Percentiles rank a stretch among this genome's conserved stretches.
Conservation (phyloP, 2,797 vertebrate species). For the Taeniopygia guttata region DNA sequence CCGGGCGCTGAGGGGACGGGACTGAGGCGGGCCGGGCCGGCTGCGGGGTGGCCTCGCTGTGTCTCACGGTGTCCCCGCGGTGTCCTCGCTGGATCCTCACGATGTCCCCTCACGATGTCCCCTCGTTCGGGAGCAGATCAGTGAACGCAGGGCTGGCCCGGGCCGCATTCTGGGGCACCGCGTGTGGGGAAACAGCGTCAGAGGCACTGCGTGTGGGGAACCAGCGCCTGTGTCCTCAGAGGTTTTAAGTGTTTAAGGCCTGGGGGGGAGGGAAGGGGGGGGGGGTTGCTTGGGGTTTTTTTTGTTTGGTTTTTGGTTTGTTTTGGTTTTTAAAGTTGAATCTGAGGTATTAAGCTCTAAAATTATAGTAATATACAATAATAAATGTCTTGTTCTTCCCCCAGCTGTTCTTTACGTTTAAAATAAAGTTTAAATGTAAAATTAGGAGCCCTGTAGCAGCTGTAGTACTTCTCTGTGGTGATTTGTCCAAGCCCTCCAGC, state of each 20-base stretch:
- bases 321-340: background rate
- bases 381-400: background rate
- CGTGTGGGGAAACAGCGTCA: accelerated
- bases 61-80: background rate
- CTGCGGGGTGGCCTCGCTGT: background rate
- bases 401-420: background rate
- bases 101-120: background rate
- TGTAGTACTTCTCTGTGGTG: no score
- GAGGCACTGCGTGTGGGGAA: accelerated
- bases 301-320: background rate
- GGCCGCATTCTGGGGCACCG: accelerated
- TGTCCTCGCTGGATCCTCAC: background rate
- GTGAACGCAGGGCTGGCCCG: accelerated
- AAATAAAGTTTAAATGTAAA: background rate
- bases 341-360: background rate
- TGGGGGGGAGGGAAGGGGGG: accelerated
- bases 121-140: background rate
- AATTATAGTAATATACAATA: background rate
- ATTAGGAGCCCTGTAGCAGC: background rate
- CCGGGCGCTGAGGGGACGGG: background rate
- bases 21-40: background rate
- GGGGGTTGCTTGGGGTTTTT: background rate
- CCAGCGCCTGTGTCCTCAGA: accelerated
- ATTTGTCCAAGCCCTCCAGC: background rate
- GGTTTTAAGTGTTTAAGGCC: background rate